Percentiles rank a stretch among this genome's conserved stretches.
These are phyloP conservation scores for Phyto melanocephala DNA, from an alignment of 2,888 invertebrate genomes.

Conservation along the genomic window DNA sequence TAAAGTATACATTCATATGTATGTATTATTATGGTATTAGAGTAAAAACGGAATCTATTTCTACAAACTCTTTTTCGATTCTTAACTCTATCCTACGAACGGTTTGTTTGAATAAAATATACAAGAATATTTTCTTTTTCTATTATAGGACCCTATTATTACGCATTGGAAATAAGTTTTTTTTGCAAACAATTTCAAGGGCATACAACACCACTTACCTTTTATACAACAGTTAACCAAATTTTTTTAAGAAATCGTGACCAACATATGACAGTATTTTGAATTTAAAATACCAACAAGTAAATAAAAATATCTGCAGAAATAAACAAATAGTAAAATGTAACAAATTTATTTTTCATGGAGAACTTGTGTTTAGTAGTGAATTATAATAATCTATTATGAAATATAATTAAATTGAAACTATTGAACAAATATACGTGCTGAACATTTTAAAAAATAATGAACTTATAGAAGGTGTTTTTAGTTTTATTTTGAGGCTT, in stretches of 20 bases:
- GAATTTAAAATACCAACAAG: not conserved
- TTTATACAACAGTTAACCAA: not conserved
- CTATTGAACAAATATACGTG: constrained; percentile 12
- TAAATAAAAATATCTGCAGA: not conserved
- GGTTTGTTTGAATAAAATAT: no score
- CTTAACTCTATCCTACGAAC: no score
- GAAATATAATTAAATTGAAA: constrained; percentile 41
- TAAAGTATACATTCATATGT: no score
- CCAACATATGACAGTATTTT: constrained; percentile 44
- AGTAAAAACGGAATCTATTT: no score
- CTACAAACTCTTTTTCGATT: no score
- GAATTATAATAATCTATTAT: constrained; percentile 26
- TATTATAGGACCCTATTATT: no score
- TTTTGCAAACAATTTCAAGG: constrained; percentile 58
- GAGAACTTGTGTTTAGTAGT: not conserved
- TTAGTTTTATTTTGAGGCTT: no score
- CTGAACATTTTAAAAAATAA: not conserved
- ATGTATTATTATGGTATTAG: no score
- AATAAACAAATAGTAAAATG: not conserved
- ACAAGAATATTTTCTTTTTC: no score
- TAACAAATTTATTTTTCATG: no score
- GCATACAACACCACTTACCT: not conserved
- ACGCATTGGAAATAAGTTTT: no score
- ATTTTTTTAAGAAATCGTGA: constrained; percentile 39
- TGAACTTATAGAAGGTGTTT: no score